Base-by-base conservation (phyloP, 2,888 invertebrate genomes). In the Lepidochitona cinerea region DNA sequence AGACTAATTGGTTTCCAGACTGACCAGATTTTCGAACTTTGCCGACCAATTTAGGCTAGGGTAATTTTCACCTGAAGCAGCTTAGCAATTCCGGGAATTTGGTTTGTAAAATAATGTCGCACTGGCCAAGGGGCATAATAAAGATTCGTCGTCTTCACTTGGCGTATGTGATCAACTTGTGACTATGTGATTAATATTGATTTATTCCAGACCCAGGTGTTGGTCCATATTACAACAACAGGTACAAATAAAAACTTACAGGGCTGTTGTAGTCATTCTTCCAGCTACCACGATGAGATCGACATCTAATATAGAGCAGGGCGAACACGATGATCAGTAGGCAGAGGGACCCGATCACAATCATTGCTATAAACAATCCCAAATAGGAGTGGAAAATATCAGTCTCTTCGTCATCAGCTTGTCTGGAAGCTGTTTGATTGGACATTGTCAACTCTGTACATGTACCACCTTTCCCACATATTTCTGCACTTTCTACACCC, bases 321-420 rank as follows among this genome's bases (percentile, higher is more conserved):
- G 79, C 78, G 14, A 81, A 53, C 9, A 79, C 35, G 26, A 79
- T 36, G 65, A 80, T 70, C 52, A 83, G 73, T 35, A 82, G 33
- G 59, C 80, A 81, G n/a, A 81, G 23, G n/a, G 72, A 68, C 14
- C 71, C 70, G 29, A 81, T 69, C 6, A 81, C 69, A 35, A 81
- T 73, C 29, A 81, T 49, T 9, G 75, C 72, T 26, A 83, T 70
- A 64, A 79, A 83, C 12, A 83, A 74, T 5, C 74, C 77, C 64
- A 74, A 37, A 64, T 59, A 59, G 14, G 59, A 23, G 26, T 26
- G 23, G 26, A 59, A 59, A 3, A 26, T 23, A 1, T 29, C 59
- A 23, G 23, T 32, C 59, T 23, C 49, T 49, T 49, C 49, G n/a
- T 49, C 23, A n/a, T 49, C n/a, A 7, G 23, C 7, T 23, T 49